These are phyloP conservation scores for Pithecia hirsuta DNA, from an alignment of 2,797 vertebrate genomes.

Conservation along the genomic window DNA sequence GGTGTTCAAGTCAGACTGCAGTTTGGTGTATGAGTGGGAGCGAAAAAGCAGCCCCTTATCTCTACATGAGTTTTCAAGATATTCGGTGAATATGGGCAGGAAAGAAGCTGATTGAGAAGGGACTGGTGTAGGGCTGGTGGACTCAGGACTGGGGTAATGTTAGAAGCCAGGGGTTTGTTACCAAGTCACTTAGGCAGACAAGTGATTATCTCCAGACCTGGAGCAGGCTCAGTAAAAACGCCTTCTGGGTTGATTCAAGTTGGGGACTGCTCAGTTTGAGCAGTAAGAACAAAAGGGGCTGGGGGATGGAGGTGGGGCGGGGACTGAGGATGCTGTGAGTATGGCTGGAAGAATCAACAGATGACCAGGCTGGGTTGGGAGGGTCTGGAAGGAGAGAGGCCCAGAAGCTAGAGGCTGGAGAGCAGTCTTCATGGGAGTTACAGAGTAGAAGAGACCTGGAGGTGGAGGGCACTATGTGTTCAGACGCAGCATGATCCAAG, in stretches of 20 bases:
- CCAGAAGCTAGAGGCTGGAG: not conserved
- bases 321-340: not conserved
- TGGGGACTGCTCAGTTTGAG: not conserved
- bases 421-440: too few relatives aligned
- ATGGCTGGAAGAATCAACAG: not conserved
- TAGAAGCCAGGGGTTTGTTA: not conserved
- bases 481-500: too few relatives aligned
- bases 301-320: too few relatives aligned
- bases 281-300: not conserved
- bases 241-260: not conserved
- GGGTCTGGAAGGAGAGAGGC: not conserved
- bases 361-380: not conserved
- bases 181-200: not conserved
- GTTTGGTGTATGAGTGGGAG: not conserved
- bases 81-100: not conserved
- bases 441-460: not conserved
- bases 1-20: not conserved
- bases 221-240: not conserved
- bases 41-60: not conserved
- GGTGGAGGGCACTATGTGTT: not conserved
- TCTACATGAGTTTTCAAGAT: not conserved
- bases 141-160: not conserved
- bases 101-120: not conserved
- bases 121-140: not conserved
- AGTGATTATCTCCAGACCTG: not conserved